Conservation (phyloP, 2,797 vertebrate genomes). For the Enteromius paludinosus region DNA sequence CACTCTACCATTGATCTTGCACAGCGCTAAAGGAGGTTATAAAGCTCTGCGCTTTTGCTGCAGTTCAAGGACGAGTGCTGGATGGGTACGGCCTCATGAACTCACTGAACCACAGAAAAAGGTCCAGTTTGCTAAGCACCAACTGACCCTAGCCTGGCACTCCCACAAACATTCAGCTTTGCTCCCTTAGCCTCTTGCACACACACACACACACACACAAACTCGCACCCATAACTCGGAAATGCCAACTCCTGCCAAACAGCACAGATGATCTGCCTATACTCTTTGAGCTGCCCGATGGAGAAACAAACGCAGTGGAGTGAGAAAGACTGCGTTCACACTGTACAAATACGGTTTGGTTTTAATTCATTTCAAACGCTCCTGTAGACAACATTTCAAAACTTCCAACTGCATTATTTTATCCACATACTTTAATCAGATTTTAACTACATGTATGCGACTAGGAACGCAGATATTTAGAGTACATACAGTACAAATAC, state of each 20-base stretch:
- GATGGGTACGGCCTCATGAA: slow-evolving; percentile 72
- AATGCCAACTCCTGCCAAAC: slow-evolving; percentile 51
- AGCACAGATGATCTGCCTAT: slow-evolving; percentile 40
- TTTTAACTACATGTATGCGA: too few relatives aligned
- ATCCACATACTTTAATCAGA: neutral
- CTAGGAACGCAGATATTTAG: too few relatives aligned
- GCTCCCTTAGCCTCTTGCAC: neutral
- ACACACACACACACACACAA: slow-evolving; percentile 46
- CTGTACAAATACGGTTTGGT: neutral
- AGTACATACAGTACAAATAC: neutral
- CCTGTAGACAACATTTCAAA: neutral
- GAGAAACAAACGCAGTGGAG: slow-evolving; percentile 26
- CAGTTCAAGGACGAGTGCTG: slow-evolving; percentile 79
- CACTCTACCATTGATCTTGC: slow-evolving; percentile 50
- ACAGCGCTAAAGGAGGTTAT: slow-evolving; percentile 51
- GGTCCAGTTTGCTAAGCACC: slow-evolving; percentile 51
- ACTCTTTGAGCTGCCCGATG: slow-evolving; percentile 14
- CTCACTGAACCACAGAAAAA: slow-evolving; percentile 63
- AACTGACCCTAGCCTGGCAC: slow-evolving; percentile 49
- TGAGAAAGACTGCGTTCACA: slow-evolving; percentile 13
- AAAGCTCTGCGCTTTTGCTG: slow-evolving; percentile 62
- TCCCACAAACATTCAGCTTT: slow-evolving; percentile 44
- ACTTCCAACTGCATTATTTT: neutral
- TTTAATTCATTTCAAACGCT: neutral
- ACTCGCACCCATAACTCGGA: slow-evolving; percentile 56